Evolutionary conservation across 2,113 vertebrate genomes (phyloP), one percentile per base, ranked within the genome.

Genomic region (Astur gentilis): DNA sequence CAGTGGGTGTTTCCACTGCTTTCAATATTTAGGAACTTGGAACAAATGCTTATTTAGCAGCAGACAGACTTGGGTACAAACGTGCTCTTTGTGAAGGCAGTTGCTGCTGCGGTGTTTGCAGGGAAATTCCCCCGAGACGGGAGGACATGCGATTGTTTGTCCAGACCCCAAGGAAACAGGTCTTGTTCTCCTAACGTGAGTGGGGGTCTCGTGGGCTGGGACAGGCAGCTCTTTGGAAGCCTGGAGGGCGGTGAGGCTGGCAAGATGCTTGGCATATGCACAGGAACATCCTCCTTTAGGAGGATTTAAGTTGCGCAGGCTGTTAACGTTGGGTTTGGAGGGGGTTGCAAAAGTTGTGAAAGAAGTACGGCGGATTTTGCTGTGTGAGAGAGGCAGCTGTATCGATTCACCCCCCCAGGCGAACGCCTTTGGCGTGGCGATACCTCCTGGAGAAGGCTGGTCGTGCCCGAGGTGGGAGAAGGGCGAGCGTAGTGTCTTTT

Each of bases 11-110:
- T 98, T 97, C 96, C 94, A 98, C 86, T 34, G 93, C 97, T 95
- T 85, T 97, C 3, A 9, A 87, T 97, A 97, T 97, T 98, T 96
- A 94, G 95, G 97, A 95, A 76, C 96, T 78, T 69, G 96, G 97
- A 98, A 98, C 97, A 98, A 97, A 97, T 97, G 98, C 97, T 97
- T 97, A 96, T 98, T 98, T 98, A 98, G 97, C 96, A 97, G 95
- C 60, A 69, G 97, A 94, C 83, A 69, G 96, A 60, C 94, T 38
- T 57, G 78, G 93, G 96, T 92, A 97, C 97, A 98, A 96, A 97
- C 2, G 25, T 95, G 95, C 83, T 97, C 95, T 98, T 97, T 96
- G 91, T 97, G 93, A 95, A 91, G 88, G 90, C 92, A 67, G 97
- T 95, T 84, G 92, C 82, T 8, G 45, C 97, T 83, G 89, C 47